Conservation (phyloP, 2,797 vertebrate species). For the Leptoclinus maculatus region DNA sequence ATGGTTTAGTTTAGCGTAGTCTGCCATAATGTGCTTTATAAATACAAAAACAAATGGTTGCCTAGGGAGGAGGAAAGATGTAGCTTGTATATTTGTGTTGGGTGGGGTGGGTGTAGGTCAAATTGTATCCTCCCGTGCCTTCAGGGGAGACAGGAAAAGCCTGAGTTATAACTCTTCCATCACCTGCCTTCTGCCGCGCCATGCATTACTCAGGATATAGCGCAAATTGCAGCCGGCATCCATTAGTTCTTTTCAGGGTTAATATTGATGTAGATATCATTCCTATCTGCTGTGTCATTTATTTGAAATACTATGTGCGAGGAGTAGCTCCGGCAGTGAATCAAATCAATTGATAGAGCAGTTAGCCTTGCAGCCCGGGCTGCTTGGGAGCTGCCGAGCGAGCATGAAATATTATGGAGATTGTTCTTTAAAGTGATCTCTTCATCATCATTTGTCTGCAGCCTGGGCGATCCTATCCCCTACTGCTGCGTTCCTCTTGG, state of each 20-base stretch:
- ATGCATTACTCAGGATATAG: slow-evolving; percentile 92
- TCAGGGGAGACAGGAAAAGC: slow-evolving; percentile 69
- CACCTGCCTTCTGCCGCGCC: slow-evolving; percentile 77
- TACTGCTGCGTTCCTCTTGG: slow-evolving; percentile 86
- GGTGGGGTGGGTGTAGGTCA: slow-evolving; percentile 76
- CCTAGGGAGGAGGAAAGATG: slow-evolving; percentile 78
- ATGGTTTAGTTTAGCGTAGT: slow-evolving; percentile 76
- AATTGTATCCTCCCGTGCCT: slow-evolving; percentile 77
- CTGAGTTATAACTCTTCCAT: slow-evolving; percentile 83
- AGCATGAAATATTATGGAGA: slow-evolving; percentile 99
- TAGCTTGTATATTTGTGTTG: slow-evolving; percentile 79
- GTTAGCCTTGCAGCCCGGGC: slow-evolving; percentile 91
- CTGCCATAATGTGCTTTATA: slow-evolving; percentile 81
- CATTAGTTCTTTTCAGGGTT: slow-evolving; percentile 98
- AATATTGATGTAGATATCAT: slow-evolving; percentile 99
- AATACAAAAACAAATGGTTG: slow-evolving; percentile 84
- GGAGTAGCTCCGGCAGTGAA: slow-evolving; percentile 96
- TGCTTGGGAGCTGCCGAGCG: slow-evolving; percentile 89
- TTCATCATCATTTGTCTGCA: slow-evolving; percentile 99
- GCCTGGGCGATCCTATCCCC: slow-evolving; percentile 87
- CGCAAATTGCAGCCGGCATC: slow-evolving; percentile 93
- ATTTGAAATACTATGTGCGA: slow-evolving; percentile 99
- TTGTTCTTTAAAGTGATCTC: slow-evolving; percentile 99
- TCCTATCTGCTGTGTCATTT: slow-evolving; percentile 98
- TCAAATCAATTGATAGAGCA: slow-evolving; percentile 99